These are phyloP conservation scores for Orthonyx spaldingii DNA, from an alignment of 2,113 vertebrate genomes.

Conservation along the genomic window DNA sequence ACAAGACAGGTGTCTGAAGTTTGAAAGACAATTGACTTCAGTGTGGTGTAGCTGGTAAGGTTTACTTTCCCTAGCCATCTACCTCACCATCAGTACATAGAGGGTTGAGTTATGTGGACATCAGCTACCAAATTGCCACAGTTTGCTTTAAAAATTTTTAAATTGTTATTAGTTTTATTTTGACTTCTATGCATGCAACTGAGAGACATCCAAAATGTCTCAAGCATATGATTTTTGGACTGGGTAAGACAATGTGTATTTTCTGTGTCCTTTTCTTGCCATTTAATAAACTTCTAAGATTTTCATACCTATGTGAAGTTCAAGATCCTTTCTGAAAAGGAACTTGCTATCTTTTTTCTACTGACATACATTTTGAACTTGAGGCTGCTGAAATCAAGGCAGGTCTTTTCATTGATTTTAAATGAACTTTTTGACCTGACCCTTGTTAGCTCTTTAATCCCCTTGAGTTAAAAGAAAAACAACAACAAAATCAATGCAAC, in stretches of 20 bases:
- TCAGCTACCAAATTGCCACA: accelerated
- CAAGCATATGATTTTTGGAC: neutral
- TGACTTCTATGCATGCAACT: neutral
- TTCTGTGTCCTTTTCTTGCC: neutral
- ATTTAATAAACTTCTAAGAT: neutral
- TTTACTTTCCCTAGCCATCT: neutral
- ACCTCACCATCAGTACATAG: neutral
- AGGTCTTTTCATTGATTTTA: neutral
- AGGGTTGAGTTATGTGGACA: neutral
- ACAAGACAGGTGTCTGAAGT: neutral
- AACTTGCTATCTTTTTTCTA: neutral
- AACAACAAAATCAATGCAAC: neutral
- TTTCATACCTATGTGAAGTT: neutral
- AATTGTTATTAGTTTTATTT: neutral
- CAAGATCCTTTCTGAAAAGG: neutral
- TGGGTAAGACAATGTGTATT: neutral
- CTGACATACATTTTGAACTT: neutral
- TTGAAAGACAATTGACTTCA: neutral
- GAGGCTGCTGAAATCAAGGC: neutral
- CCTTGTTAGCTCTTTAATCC: neutral
- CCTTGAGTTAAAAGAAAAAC: neutral
- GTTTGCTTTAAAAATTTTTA: neutral
- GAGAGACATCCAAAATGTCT: neutral
- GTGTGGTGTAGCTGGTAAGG: neutral
- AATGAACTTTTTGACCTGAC: neutral